Base-by-base conservation (phyloP, 2,797 vertebrate species). In the Sebastes kiyomatsui region DNA sequence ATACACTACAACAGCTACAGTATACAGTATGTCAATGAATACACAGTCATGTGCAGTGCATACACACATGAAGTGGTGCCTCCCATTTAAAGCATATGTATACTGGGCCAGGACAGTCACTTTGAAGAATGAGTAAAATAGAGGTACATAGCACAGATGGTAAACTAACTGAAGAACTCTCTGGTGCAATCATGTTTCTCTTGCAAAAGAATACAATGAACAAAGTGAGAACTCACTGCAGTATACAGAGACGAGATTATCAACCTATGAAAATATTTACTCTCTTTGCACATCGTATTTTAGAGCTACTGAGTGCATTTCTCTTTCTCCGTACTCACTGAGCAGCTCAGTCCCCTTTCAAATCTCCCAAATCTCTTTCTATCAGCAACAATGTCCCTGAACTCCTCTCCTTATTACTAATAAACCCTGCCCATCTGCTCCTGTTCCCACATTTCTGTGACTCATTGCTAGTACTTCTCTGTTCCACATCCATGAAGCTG, bases 391-490 rank as follows among this genome's bases (percentile, higher is more conserved):
- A 25, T 23, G 38, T 86, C 83, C 79, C 86, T 35, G 49, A 70
- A 76, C 58, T 35, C 77, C 23, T 23, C 16, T 61, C 23, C 56
- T 67, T 64, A 49, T 77, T 73, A 65, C 71, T 60, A 28, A 68
- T 80, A 80, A 84, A 82, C n/a, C 59, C 42, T 9, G 10, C 62
- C 80, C 62, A 68, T 83, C 77, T 84, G 75, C 49, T 80, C 49
- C 32, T 1, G 10, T 38, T 56, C 33, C 52, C 38, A 56, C 56
- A 77, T 80, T 42, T 42, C 27, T 64, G 27, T 62, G 65, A 38
- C 64, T 79, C 67, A 22, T 5, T 60, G 62, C 69, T 33, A 12
- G 46, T 42, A 58, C 8, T 82, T 81, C 27, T 18, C 59, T 22
- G 5, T 58, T 76, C 58, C 64, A 12, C 42, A 18, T 2, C 2